phyloP scores from a whole-genome alignment of 2,113 vertebrate genomes.

The Nerophis lumbriciformis region DNA sequence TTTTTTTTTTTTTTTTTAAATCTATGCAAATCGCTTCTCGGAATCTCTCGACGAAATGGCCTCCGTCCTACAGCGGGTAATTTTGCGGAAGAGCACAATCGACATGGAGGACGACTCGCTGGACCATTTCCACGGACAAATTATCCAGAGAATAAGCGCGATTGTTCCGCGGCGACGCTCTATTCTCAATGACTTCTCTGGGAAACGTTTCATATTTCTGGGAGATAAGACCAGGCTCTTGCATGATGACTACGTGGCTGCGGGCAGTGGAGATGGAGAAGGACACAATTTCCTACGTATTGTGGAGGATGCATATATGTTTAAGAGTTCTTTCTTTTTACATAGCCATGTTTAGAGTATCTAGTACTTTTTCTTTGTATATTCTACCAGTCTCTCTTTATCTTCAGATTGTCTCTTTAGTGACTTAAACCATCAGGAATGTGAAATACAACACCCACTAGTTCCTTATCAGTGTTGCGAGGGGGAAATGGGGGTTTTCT shows the following conservation, averaged over 20 bases:
- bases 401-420: too few relatives aligned
- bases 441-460: too few relatives aligned
- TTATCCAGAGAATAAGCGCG: conserved; percentile 15
- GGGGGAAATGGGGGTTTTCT: too few relatives aligned
- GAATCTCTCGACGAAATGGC: conserved; percentile 2
- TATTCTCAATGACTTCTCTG: conserved; percentile 10
- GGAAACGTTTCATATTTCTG: conserved; percentile 6
- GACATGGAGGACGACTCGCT: conserved; percentile 12
- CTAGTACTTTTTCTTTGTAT: too few relatives aligned
- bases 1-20: not conserved
- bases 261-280: not conserved
- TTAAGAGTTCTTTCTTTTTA: too few relatives aligned
- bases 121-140: conserved; percentile 5
- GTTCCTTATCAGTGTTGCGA: too few relatives aligned
- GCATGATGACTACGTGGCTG: conserved; percentile 4
- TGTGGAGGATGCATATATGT: too few relatives aligned
- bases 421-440: too few relatives aligned
- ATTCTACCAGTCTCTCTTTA: too few relatives aligned
- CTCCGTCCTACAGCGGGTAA: not conserved
- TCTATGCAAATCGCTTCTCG: not conserved
- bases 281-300: conserved; percentile 2
- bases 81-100: conserved; percentile 10
- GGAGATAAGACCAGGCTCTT: conserved; percentile 10
- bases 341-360: too few relatives aligned
- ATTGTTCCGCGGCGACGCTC: conserved; percentile 9